phyloP scores from a whole-genome alignment of 2,888 invertebrate species.

The Chrysolina haemoptera region DNA sequence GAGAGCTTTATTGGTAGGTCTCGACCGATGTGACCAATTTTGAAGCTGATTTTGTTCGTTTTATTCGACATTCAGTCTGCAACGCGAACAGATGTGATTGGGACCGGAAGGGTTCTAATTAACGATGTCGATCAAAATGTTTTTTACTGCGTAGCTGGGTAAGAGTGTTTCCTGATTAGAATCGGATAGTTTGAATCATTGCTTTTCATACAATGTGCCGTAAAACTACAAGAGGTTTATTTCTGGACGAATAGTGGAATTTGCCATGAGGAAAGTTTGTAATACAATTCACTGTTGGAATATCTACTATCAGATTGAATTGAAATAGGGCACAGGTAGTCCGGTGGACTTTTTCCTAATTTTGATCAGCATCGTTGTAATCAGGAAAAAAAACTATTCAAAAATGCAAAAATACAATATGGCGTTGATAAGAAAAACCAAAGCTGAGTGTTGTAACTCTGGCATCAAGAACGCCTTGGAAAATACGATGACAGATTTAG shows the following conservation, averaged over 20 bases:
- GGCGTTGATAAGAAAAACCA: too few relatives aligned
- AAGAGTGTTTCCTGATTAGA: slow-evolving; percentile 7
- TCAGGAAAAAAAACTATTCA: too few relatives aligned
- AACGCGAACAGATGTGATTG: slow-evolving; percentile 58
- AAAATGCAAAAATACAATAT: too few relatives aligned
- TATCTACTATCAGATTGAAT: too few relatives aligned
- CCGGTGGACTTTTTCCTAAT: too few relatives aligned
- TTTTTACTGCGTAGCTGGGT: not conserved
- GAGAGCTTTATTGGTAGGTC: slow-evolving; percentile 66
- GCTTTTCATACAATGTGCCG: not conserved
- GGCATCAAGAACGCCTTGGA: too few relatives aligned
- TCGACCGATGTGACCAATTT: slow-evolving; percentile 59
- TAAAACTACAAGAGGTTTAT: not conserved
- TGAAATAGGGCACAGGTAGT: too few relatives aligned
- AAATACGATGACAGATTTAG: too few relatives aligned
- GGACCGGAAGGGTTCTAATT: slow-evolving; percentile 2
- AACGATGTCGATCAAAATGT: slow-evolving; percentile 6
- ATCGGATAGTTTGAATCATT: not conserved
- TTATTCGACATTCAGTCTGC: slow-evolving; percentile 57
- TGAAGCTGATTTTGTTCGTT: slow-evolving; percentile 61
- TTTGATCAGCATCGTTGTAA: too few relatives aligned
- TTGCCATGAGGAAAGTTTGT: not conserved
- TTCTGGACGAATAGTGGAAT: not conserved
- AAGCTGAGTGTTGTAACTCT: too few relatives aligned
- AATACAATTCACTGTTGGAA: too few relatives aligned